Evolutionary conservation across 2,113 vertebrate genomes (phyloP), one percentile per base, ranked within the genome.

Genomic region (Cichladusa arquata): DNA sequence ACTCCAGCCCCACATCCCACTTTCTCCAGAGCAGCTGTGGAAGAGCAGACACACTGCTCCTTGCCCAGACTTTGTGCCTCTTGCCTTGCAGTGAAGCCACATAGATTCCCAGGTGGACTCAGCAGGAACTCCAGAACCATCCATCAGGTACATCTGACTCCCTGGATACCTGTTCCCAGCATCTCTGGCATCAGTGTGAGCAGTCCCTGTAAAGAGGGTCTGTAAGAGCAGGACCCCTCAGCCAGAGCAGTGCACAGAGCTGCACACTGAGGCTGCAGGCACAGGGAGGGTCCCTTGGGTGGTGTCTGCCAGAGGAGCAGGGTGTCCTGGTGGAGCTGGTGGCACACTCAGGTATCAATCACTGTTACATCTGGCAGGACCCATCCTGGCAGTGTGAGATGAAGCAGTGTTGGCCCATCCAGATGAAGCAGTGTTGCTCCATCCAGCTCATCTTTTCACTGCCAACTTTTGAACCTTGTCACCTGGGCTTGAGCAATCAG

Each of bases 81-180:
- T 66, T 4, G 0, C 19, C 26, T 48, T 62, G 12, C n/a, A n/a
- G 1, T 0, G 4, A 81, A 66, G 38, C 10, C 6, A 0, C 8
- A 28, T 57, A 23, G 26, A 44, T 26, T 82, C 38, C 70, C 23
- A 53, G 31, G 26, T 5, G 14, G 33, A 38, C 11, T 4, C 19
- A 12, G 3, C 7, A 19, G 38, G 34, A 92, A 5, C 34, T 74
- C 28, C 51, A 54, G 70, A 70, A 11, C 34, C 17, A 1, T 33
- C 28, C 33, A 3, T n/a, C 0, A 2, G 6, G 15, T 11, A 22
- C 13, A 0, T 54, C 15, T 50, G 38, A 29, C 48, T 29, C 28
- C 24, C 22, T 8, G 3, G n/a, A 12, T 10, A 7, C 9, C 28
- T 9, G 0, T 9, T n/a, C 11, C 48, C 58, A 53, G 8, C 38